These are phyloP conservation scores for Lacanobia oleracea DNA, from an alignment of 2,888 invertebrate genomes.

Conservation along the genomic window DNA sequence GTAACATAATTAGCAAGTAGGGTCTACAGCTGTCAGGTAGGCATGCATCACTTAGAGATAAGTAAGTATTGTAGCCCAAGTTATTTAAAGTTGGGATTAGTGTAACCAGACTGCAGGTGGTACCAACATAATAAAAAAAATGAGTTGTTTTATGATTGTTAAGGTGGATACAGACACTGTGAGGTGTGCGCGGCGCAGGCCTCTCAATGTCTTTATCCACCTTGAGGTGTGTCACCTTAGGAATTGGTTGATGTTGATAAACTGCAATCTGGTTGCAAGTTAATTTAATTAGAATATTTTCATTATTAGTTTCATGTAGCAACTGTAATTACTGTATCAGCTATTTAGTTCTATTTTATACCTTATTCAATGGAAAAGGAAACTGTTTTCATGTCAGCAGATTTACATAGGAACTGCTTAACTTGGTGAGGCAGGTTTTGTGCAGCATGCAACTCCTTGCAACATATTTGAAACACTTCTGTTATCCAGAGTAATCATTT, in stretches of 20 bases:
- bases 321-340: conserved; percentile 19
- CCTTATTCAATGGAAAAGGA: neutral
- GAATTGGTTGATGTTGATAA: neutral
- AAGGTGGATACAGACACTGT: too few relatives aligned
- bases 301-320: conserved; percentile 35
- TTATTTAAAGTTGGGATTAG: conserved; percentile 1
- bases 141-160: too few relatives aligned
- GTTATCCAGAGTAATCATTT: neutral
- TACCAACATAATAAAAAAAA: too few relatives aligned
- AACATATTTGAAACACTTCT: neutral
- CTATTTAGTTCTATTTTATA: neutral
- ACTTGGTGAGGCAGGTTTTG: neutral
- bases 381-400: neutral
- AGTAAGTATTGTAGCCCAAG: conserved; percentile 12
- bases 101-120: neutral
- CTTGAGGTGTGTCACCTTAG: neutral
- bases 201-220: too few relatives aligned
- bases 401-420: neutral
- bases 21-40: conserved; percentile 77
- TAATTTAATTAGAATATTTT: conserved; percentile 1
- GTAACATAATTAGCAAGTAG: conserved; percentile 65
- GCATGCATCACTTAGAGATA: conserved; percentile 41
- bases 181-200: too few relatives aligned
- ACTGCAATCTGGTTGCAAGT: neutral
- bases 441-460: neutral